A percentile compares a stretch with the other conserved stretches of the same genome.
phyloP scores from a whole-genome alignment of 2,797 vertebrate species.

The Pelochelys cantorii region DNA sequence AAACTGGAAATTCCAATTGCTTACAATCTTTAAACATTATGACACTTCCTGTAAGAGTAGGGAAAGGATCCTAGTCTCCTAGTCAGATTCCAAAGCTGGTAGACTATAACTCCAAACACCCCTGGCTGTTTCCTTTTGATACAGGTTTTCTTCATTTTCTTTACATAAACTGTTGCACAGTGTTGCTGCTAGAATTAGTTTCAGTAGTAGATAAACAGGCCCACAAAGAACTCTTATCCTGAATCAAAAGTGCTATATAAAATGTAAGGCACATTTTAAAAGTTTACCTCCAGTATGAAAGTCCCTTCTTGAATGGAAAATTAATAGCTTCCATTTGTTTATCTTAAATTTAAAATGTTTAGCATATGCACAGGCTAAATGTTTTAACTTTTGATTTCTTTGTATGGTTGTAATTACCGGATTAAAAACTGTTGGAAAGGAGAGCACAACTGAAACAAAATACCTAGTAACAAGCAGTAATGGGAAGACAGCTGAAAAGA shows the following conservation, averaged over 20 bases:
- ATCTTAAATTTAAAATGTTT: not conserved
- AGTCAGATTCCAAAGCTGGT: not conserved
- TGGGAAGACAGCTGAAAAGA: not conserved
- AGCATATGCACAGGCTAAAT: not conserved
- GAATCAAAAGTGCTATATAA: not conserved
- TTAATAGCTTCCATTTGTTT: not conserved
- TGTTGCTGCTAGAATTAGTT: not conserved
- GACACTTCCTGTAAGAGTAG: not conserved
- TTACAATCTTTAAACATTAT: not conserved
- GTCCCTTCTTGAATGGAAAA: not conserved
- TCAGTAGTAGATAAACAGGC: not conserved
- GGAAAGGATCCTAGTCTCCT: not conserved
- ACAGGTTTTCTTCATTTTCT: not conserved
- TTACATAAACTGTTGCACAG: not conserved
- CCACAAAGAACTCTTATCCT: not conserved
- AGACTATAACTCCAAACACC: not conserved
- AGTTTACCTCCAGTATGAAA: not conserved
- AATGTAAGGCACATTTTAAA: not conserved
- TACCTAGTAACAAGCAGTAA: not conserved
- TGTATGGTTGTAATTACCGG: not conserved
- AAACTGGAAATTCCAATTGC: not conserved
- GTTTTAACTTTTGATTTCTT: not conserved
- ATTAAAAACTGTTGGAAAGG: not conserved
- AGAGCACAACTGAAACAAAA: not conserved
- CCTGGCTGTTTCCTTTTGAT: not conserved